phyloP scores from a whole-genome alignment of 2,797 vertebrate species.

The Lagocephalus sceleratus region DNA sequence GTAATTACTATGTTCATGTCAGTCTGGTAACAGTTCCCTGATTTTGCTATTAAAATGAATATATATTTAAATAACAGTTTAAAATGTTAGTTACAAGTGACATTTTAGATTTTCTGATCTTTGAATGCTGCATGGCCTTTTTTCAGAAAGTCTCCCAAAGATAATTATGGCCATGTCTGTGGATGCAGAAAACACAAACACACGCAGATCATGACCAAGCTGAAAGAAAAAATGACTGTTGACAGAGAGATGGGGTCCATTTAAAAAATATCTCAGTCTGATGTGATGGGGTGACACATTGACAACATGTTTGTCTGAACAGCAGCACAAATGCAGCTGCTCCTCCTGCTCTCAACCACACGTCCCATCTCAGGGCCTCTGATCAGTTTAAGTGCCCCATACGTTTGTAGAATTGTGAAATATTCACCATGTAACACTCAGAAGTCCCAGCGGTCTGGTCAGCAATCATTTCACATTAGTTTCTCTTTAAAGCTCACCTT shows the following conservation, averaged over 20 bases:
- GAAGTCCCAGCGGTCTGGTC: slow-evolving; percentile 6
- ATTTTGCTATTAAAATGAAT: too few relatives aligned
- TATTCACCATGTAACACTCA: slow-evolving; percentile 10
- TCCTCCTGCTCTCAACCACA: slow-evolving; percentile 11
- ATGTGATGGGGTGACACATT: slow-evolving; percentile 45
- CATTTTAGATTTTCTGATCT: neutral
- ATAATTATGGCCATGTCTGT: neutral
- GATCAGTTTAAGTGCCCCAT: slow-evolving; percentile 22
- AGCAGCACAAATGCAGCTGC: slow-evolving; percentile 19
- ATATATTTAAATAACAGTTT: neutral
- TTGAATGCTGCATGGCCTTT: too few relatives aligned
- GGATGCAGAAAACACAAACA: neutral
- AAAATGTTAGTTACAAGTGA: neutral
- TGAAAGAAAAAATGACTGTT: slow-evolving; percentile 10
- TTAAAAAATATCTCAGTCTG: slow-evolving; percentile 47
- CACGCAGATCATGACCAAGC: neutral
- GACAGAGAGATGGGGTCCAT: slow-evolving; percentile 50
- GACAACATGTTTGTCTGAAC: slow-evolving; percentile 20
- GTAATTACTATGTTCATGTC: too few relatives aligned
- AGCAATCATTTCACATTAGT: neutral
- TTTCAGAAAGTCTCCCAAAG: too few relatives aligned
- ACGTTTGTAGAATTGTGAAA: slow-evolving; percentile 5
- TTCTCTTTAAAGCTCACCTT: too few relatives aligned
- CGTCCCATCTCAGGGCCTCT: slow-evolving; percentile 14
- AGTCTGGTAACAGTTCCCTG: too few relatives aligned